Percentiles rank a stretch among this genome's conserved stretches.
phyloP scores from a whole-genome alignment of 2,113 vertebrate genomes.

The Electrona antarctica region DNA sequence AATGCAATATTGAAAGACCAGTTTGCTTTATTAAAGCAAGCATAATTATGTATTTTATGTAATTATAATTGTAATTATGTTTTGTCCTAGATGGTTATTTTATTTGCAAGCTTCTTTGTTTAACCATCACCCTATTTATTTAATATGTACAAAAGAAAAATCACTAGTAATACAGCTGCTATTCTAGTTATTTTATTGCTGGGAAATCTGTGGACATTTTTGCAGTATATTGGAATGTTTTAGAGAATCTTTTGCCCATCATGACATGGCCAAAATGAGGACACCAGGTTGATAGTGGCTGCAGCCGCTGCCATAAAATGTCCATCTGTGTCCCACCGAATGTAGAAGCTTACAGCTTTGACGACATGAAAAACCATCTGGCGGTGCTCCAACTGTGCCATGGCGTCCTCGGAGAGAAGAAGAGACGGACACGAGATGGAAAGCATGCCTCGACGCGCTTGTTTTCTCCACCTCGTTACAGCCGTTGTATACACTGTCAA shows the following conservation, averaged over 20 bases:
- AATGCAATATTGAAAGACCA: no score
- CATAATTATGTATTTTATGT: no score
- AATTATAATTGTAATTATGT: no score
- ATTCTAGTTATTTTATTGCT: no score
- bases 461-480: slow-evolving; percentile 68
- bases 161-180: slow-evolving; percentile 13
- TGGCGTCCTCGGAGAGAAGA: slow-evolving; percentile 55
- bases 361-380: slow-evolving; percentile 48
- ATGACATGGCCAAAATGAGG: no score
- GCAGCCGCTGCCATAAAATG: slow-evolving; percentile 57
- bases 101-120: slow-evolving; percentile 60
- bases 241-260: no score
- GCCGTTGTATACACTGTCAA: slow-evolving; percentile 32
- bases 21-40: no score
- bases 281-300: slow-evolving; percentile 2
- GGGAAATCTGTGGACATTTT: no score
- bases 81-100: slow-evolving; percentile 9
- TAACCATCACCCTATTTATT: slow-evolving; percentile 54
- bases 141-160: slow-evolving; percentile 16
- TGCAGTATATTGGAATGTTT: no score
- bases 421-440: slow-evolving; percentile 46
- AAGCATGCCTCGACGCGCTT: slow-evolving; percentile 57
- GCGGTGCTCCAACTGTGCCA: slow-evolving; percentile 67
- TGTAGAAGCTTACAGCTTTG: slow-evolving; percentile 38
- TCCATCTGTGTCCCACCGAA: slow-evolving; percentile 59